Conservation (phyloP, 1,140 invertebrate species). For the Drosophila varians region DNA sequence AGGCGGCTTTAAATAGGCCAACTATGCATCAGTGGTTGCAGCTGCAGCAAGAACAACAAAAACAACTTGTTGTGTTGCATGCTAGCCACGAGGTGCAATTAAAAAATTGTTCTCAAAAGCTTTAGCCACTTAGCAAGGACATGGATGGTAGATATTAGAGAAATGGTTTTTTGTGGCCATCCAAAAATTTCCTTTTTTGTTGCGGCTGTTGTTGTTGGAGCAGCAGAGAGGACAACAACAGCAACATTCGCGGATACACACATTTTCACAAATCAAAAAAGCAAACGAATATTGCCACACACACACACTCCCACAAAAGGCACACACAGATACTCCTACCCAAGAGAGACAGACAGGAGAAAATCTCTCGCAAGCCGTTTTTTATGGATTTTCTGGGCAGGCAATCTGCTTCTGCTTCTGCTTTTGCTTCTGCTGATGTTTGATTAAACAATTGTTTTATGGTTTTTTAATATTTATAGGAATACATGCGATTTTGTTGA, state of each 20-base stretch:
- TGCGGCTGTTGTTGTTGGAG: constrained; percentile 21
- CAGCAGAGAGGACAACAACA: constrained; percentile 44
- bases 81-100: constrained; percentile 35
- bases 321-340: constrained; percentile 43
- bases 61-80: constrained; percentile 37
- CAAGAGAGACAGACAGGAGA: constrained; percentile 46
- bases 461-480: constrained; percentile 13
- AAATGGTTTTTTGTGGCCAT: constrained; percentile 1
- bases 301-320: constrained; percentile 34
- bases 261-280: constrained; percentile 82
- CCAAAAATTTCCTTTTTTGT: constrained; percentile 28
- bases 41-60: constrained; percentile 23
- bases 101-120: constrained; percentile 41
- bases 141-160: constrained; percentile 24
- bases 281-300: constrained; percentile 66
- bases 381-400: constrained; percentile 64
- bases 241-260: constrained; percentile 74
- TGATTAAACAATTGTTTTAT: constrained; percentile 62
- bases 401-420: constrained; percentile 56
- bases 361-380: constrained; percentile 43
- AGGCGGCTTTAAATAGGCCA: constrained; percentile 57
- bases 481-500: constrained; percentile 16
- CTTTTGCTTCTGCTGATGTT: constrained; percentile 46
- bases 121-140: constrained; percentile 53
- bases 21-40: constrained; percentile 19